These are phyloP conservation scores for Azemiops feae DNA, from an alignment of 2,113 vertebrate species.

Conservation along the genomic window DNA sequence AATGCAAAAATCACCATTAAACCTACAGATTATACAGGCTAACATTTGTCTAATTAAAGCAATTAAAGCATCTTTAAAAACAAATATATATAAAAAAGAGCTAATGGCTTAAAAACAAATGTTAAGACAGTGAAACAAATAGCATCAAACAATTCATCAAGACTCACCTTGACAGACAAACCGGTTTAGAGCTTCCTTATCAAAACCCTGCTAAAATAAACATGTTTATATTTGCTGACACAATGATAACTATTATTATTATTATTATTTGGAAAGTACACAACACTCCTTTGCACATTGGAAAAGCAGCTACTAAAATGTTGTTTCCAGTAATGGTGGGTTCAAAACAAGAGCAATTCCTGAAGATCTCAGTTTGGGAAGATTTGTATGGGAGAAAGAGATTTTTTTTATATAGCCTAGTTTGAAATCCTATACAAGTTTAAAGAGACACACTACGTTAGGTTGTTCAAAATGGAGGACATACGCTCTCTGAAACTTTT, in stretches of 20 bases:
- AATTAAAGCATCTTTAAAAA: not conserved
- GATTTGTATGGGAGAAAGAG: not conserved
- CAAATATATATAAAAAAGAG: not conserved
- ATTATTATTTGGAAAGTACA: not conserved
- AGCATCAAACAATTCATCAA: not conserved
- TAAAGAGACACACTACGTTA: not conserved
- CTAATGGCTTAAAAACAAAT: not conserved
- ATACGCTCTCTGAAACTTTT: not conserved
- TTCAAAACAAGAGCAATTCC: not conserved
- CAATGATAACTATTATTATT: not conserved
- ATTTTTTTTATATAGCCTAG: not conserved
- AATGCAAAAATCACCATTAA: not conserved
- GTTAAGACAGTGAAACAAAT: not conserved
- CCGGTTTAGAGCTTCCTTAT: not conserved
- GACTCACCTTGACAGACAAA: not conserved
- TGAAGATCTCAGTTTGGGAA: not conserved
- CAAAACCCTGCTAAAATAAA: not conserved
- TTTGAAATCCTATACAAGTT: not conserved
- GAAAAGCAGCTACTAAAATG: not conserved
- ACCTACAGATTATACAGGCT: not conserved
- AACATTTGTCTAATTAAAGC: not conserved
- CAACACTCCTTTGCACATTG: not conserved
- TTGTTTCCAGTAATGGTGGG: not conserved
- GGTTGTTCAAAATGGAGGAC: not conserved
- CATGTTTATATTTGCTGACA: not conserved